Percentiles rank a stretch among this genome's conserved stretches.
These are phyloP conservation scores for Cactoblastis cactorum DNA, from an alignment of 2,888 invertebrate genomes.

Conservation along the genomic window DNA sequence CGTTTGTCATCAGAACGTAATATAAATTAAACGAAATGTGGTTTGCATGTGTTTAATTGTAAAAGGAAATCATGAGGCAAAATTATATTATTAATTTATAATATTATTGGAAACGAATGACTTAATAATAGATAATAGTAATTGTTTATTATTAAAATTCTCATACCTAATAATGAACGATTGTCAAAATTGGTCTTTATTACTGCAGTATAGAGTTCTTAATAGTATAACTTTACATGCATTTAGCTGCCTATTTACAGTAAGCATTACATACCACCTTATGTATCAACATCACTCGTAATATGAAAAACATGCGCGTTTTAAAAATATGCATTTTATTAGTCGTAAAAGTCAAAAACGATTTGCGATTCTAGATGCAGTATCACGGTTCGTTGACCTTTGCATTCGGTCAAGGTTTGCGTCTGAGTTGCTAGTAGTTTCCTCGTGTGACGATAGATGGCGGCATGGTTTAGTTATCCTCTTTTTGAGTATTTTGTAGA, in stretches of 20 bases:
- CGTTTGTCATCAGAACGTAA: constrained; percentile 1
- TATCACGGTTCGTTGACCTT: background rate
- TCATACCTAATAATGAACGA: too few relatives aligned
- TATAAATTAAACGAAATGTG: background rate
- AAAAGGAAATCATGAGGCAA: too few relatives aligned
- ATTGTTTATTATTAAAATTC: too few relatives aligned
- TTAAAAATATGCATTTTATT: constrained; percentile 9
- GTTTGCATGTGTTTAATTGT: background rate
- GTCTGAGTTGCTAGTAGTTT: constrained; percentile 5
- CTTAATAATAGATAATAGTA: too few relatives aligned
- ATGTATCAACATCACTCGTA: background rate
- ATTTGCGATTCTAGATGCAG: constrained; percentile 2
- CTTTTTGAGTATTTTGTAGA: too few relatives aligned
- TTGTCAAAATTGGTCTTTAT: too few relatives aligned
- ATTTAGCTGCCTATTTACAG: too few relatives aligned
- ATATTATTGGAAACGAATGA: too few relatives aligned
- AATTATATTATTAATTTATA: too few relatives aligned
- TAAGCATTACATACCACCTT: background rate
- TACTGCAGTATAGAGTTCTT: too few relatives aligned
- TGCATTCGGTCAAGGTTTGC: constrained; percentile 37
- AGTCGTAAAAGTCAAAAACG: constrained; percentile 1
- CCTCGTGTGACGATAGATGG: constrained; percentile 18
- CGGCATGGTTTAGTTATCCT: background rate
- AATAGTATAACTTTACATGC: too few relatives aligned
- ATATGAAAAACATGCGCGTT: background rate